Evolutionary conservation across 1,140 invertebrate genomes (phyloP).

Genomic region (Ridgeia piscesae): DNA sequence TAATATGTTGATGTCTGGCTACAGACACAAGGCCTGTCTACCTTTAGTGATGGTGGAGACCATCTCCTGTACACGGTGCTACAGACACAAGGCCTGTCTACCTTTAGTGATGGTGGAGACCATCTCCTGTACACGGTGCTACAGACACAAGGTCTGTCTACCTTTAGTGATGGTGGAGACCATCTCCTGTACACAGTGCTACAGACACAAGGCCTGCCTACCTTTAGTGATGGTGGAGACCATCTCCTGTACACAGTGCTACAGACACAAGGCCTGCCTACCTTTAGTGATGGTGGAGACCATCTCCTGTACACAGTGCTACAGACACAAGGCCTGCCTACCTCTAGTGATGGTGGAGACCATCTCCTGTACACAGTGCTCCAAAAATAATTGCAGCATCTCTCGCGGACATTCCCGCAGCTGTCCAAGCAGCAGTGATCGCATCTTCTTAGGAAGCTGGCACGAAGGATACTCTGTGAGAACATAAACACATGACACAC

Average conservation of each 20-base stretch:
- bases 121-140: conserved; percentile 31
- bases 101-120: not conserved
- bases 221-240: not conserved
- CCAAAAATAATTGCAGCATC: conserved; percentile 41
- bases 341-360: not conserved
- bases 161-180: not conserved
- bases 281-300: not conserved
- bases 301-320: conserved; percentile 32
- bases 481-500: not conserved
- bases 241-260: conserved; percentile 32
- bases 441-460: conserved; percentile 34
- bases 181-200: conserved; percentile 31
- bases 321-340: conserved; percentile 22
- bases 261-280: conserved; percentile 22
- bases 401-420: conserved; percentile 37
- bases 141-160: conserved; percentile 22
- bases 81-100: conserved; percentile 17
- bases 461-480: conserved; percentile 44
- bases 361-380: conserved; percentile 48
- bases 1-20: not conserved
- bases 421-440: conserved; percentile 35
- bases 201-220: conserved; percentile 22
- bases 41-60: not conserved
- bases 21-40: conserved; percentile 24
- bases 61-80: conserved; percentile 29